A percentile compares a stretch with the other conserved stretches of the same genome.
Evolutionary conservation across 2,797 vertebrate genomes (phyloP).

Genomic region (Hylomyscus alleni): DNA sequence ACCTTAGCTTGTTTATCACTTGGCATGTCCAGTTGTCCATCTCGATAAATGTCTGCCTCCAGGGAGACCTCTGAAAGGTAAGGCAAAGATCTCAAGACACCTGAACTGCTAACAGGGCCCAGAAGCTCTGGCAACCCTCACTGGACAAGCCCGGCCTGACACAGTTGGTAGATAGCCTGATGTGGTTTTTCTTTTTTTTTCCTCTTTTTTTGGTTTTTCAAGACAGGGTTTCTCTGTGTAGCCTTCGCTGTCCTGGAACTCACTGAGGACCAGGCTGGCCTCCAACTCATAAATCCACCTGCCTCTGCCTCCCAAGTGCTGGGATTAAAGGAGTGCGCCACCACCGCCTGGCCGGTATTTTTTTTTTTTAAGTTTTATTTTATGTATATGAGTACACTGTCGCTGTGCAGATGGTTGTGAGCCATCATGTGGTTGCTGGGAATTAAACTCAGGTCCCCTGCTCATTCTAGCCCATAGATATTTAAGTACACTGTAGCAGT

Average conservation of each 20-base stretch:
- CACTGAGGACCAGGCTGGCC: background rate
- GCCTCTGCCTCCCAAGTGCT: background rate
- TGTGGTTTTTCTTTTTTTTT: too few species aligned
- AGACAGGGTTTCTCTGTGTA: background rate
- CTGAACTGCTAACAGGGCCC: fast-evolving
- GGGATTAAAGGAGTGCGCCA: background rate
- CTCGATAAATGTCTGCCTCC: constrained; percentile 69
- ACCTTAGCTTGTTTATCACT: constrained; percentile 60
- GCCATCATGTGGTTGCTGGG: too few species aligned
- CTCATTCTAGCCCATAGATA: too few species aligned
- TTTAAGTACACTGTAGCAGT: too few species aligned
- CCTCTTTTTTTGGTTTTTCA: too few species aligned
- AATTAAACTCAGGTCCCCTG: too few species aligned
- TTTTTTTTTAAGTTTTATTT: too few species aligned
- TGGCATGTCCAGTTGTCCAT: background rate
- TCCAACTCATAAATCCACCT: background rate
- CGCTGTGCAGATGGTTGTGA: too few species aligned
- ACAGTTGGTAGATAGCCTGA: background rate
- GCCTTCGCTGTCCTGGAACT: background rate
- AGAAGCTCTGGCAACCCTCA: fast-evolving
- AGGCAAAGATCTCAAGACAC: background rate
- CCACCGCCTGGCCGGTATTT: too few species aligned
- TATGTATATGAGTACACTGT: too few species aligned
- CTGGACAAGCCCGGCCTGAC: background rate
- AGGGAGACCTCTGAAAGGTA: constrained; percentile 73